phyloP scores from a whole-genome alignment of 1,140 invertebrate genomes.

The Ylistrum balloti region DNA sequence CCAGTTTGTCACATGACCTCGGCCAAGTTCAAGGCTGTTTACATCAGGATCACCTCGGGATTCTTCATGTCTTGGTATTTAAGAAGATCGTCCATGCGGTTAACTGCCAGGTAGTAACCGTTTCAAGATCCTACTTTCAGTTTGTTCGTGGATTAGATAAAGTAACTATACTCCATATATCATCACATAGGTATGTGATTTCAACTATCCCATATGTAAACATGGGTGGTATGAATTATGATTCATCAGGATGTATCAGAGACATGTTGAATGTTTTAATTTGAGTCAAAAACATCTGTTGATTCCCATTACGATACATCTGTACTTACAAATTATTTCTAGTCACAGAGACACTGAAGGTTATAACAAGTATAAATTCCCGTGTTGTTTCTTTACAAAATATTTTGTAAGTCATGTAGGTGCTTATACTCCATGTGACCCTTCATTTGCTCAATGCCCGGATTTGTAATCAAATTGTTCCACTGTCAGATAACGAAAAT shows the following conservation, averaged over 20 bases:
- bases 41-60: not conserved
- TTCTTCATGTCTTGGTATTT: not conserved
- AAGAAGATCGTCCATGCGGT: not conserved
- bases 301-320: no score
- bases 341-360: no score
- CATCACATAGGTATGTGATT: not conserved
- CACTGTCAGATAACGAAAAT: no score
- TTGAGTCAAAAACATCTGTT: no score
- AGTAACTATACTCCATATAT: not conserved
- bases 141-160: not conserved
- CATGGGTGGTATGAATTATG: not conserved
- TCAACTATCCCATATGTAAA: not conserved
- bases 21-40: slow-evolving; percentile 64
- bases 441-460: no score
- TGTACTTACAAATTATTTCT: no score
- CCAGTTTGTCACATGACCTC: slow-evolving; percentile 70
- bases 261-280: no score
- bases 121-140: not conserved
- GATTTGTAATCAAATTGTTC: no score
- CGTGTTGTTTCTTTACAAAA: no score
- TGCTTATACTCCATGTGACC: no score
- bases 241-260: not conserved
- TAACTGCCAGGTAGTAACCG: not conserved
- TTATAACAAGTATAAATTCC: no score
- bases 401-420: no score